Evolutionary conservation across 2,888 invertebrate genomes (phyloP).

Genomic region (Choreutis nemorana): DNA sequence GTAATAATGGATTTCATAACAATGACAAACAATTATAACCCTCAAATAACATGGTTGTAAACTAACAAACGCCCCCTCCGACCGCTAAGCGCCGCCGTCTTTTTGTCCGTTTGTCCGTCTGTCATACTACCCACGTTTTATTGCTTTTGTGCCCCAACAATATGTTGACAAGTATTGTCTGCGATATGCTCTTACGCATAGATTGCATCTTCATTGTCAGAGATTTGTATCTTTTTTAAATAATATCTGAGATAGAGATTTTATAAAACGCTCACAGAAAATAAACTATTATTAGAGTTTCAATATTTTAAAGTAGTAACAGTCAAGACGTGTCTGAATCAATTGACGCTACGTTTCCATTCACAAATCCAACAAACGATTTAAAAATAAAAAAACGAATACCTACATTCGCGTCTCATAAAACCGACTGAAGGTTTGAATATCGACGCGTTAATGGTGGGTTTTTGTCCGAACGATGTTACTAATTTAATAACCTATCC

Average conservation of each 20-base stretch:
- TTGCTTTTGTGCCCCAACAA: constrained; percentile 14
- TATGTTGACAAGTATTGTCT: constrained; percentile 50
- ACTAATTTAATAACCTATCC: constrained; percentile 59
- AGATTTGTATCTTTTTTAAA: constrained; percentile 1
- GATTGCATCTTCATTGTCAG: constrained; percentile 20
- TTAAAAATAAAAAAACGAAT: constrained; percentile 20
- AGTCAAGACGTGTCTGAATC: constrained; percentile 13
- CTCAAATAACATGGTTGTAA: no score
- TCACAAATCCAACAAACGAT: constrained; percentile 21
- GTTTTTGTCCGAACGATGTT: constrained; percentile 37
- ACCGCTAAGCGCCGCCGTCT: constrained; percentile 29
- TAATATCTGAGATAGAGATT: constrained; percentile 14
- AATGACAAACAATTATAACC: no score
- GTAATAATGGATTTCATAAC: no score
- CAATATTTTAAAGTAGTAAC: not conserved
- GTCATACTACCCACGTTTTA: constrained; percentile 19
- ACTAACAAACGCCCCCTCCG: constrained; percentile 14
- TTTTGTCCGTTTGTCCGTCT: constrained; percentile 33
- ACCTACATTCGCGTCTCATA: constrained; percentile 7
- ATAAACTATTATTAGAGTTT: not conserved
- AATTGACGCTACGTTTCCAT: constrained; percentile 22
- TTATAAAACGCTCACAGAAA: constrained; percentile 6
- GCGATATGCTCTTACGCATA: constrained; percentile 17
- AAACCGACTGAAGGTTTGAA: constrained; percentile 17
- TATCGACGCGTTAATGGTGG: constrained; percentile 30